Evolutionary conservation across 2,888 invertebrate genomes (phyloP).

Genomic region (Strigamia transsilvanica): DNA sequence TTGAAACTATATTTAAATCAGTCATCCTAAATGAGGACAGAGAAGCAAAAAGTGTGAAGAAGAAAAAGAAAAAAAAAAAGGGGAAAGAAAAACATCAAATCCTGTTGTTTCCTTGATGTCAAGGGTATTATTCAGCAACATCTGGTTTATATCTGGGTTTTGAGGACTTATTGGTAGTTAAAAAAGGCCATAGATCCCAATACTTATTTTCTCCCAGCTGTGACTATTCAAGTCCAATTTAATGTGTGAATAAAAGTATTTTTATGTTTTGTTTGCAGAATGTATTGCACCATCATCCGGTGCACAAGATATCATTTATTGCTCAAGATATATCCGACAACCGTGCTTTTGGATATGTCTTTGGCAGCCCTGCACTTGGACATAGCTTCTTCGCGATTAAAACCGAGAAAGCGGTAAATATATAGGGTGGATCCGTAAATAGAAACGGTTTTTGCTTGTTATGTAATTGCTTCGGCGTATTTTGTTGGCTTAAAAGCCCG

Average conservation of each 20-base stretch:
- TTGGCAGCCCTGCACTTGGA: constrained; percentile 93
- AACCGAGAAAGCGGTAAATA: constrained; percentile 90
- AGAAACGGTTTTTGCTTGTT: no score
- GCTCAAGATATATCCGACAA: constrained; percentile 98
- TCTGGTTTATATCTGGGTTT: constrained; percentile 3
- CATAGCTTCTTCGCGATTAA: constrained; percentile 99
- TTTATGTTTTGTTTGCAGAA: constrained; percentile 71
- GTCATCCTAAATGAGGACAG: not conserved
- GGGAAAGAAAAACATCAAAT: not conserved
- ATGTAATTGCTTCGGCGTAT: no score
- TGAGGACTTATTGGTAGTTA: not conserved
- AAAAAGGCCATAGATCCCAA: constrained; percentile 4
- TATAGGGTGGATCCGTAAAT: no score
- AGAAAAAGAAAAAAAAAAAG: not conserved
- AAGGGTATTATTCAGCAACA: not conserved
- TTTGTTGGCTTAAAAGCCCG: no score
- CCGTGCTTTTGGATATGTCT: constrained; percentile 97
- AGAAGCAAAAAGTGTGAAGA: not conserved
- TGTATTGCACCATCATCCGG: constrained; percentile 94
- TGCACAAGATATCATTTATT: constrained; percentile 98
- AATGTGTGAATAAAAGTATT: not conserved
- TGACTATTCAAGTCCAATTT: not conserved
- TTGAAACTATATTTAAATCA: not conserved
- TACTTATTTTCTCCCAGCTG: not conserved
- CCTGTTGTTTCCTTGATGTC: not conserved